Conservation (phyloP, 35 echinoderm and acorn worm species). For the Lytechinus pictus region DNA sequence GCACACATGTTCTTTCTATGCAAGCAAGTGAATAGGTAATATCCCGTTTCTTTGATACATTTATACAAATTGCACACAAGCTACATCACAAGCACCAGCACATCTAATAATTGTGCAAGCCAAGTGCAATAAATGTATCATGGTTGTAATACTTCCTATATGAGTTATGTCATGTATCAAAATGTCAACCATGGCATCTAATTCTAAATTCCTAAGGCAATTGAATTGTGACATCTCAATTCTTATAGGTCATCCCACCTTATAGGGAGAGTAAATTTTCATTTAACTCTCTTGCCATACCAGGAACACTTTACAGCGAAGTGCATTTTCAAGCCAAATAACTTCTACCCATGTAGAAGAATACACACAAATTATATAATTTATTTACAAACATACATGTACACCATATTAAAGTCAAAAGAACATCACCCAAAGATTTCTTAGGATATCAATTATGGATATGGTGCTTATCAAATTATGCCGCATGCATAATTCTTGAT, state of each 20-base stretch:
- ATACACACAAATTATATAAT: conserved; percentile 6
- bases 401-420: background rate
- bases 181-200: background rate
- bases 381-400: background rate
- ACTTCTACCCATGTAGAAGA: background rate
- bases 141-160: background rate
- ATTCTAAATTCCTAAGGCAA: background rate
- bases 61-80: too few relatives aligned
- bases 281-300: background rate
- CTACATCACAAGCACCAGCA: too few relatives aligned
- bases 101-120: background rate
- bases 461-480: too few relatives aligned
- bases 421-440: background rate
- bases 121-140: background rate
- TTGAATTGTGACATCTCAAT: background rate
- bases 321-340: background rate
- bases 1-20: too few relatives aligned
- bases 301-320: background rate
- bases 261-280: background rate
- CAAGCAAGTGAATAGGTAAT: too few relatives aligned
- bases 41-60: too few relatives aligned
- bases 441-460: background rate
- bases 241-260: background rate
- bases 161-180: background rate
- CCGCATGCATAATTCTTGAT: background rate